A percentile compares a stretch with the other conserved stretches of the same genome.
Conservation (phyloP, 2,113 vertebrate genomes). For the Oceanites oceanicus region DNA sequence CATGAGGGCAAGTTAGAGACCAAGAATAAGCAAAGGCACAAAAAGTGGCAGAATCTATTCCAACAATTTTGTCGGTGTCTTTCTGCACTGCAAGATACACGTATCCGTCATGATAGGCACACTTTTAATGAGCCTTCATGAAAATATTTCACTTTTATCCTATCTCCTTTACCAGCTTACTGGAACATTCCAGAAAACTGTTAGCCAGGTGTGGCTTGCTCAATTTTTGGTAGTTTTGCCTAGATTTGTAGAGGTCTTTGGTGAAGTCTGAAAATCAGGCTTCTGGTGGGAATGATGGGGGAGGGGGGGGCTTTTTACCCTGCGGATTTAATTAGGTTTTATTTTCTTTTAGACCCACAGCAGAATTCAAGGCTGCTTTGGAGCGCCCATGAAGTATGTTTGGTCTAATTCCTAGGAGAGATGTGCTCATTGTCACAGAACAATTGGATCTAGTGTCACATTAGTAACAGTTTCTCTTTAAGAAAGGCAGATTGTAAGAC, state of each 20-base stretch:
- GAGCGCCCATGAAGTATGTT: not conserved
- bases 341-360: not conserved
- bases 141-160: not conserved
- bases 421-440: not conserved
- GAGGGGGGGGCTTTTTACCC: not conserved
- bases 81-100: not conserved
- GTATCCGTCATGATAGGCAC: not conserved
- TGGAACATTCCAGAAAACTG: not conserved
- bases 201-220: not conserved
- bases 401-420: not conserved
- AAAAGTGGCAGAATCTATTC: not conserved
- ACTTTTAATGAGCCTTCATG: not conserved
- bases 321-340: not conserved
- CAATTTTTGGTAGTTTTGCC: not conserved
- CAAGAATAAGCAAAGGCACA: not conserved
- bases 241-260: not conserved
- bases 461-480: slow-evolving; percentile 30
- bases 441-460: not conserved
- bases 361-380: slow-evolving; percentile 5
- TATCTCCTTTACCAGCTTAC: not conserved
- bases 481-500: slow-evolving; percentile 26
- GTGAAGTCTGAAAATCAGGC: not conserved
- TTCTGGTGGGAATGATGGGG: not conserved
- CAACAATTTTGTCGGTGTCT: not conserved
- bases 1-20: not conserved